Evolutionary conservation across 2,113 vertebrate species (phyloP).

Genomic region (zebrafish (Danio rerio)): GRCz12tu NC_133199.1:21355501-21356000

Average conservation of each 20-base stretch:
- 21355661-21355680: constrained; percentile 17
- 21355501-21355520: no score
- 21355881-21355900: no score
- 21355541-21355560: no score
- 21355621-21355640: background rate
- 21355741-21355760: constrained; percentile 38
- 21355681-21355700: background rate
- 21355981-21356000: no score
- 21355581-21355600: no score
- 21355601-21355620: no score
- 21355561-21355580: no score
- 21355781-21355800: constrained; percentile 48
- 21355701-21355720: constrained; percentile 34
- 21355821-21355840: constrained; percentile 8
- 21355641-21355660: background rate
- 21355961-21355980: no score
- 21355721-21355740: constrained; percentile 23
- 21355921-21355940: no score
- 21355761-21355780: constrained; percentile 17
- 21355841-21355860: constrained; percentile 10
- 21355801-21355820: constrained; percentile 34
- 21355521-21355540: no score
- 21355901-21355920: background rate
- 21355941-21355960: no score
- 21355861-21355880: background rate